Evolutionary conservation across 2,797 vertebrate species (phyloP), one percentile per base, ranked within the genome.

Genomic region (Lacerta bilineata): DNA sequence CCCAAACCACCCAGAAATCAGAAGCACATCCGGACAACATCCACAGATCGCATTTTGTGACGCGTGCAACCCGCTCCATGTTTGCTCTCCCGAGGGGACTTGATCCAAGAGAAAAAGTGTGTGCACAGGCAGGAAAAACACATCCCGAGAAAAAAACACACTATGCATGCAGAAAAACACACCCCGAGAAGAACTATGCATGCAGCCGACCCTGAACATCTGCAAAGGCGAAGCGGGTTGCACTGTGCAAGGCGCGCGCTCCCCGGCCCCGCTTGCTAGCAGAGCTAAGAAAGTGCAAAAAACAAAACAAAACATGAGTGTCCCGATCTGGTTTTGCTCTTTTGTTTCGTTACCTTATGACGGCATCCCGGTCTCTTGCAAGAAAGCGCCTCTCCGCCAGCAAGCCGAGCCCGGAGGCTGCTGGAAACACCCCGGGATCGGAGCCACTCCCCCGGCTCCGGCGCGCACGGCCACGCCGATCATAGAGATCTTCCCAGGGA

Each of bases 401-500:
- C 50, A 13, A 84, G 8, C 15, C 1, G 3, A 29, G 20, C 55
- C 3, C 2, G n/a, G 9, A 6, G 50, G 15, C 50, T 55, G 50
- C 50, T 71, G 61, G 39, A 79, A 80, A 86, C 88, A 89, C 71
- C 71, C 71, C 3, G 71, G 23, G 41, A 41, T 9, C 7, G 59
- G 84, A 69, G 84, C 88, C 88, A 76, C 88, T 10, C 88, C 88
- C 72, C 17, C 79, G 17, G 83, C 8, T 27, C 29, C 83, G 11
- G 68, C n/a, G 77, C 88, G 88, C 88, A 85, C 88, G 23, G 27
- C 50, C 83, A 59, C 6, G 39, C 78, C 17, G 88, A 86, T 82
- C 88, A 86, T 89, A 89, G 84, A 86, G 84, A 86, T 76, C 61
- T 86, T 82, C 15, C 50, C 43, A 33, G 36, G 46, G 64, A 77